Evolutionary conservation across 1,140 invertebrate species (phyloP), one percentile per base, ranked within the genome.

Genomic region (Hormaphis cornu): DNA sequence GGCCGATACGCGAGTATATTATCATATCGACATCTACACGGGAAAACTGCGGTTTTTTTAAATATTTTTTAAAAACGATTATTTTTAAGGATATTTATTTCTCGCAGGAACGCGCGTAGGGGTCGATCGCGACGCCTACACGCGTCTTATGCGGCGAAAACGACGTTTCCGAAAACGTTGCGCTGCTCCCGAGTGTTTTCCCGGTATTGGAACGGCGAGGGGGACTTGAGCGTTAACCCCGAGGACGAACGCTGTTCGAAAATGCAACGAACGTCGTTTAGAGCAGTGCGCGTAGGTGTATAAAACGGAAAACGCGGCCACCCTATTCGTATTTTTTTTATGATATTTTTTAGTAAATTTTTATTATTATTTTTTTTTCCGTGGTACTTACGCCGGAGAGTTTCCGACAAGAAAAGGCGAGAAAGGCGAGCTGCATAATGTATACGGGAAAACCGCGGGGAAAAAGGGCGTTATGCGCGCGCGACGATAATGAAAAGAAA

Each of bases 401-500:
- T 63, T 48, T 48, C 44, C n/a, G 3, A 56, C 1, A 6, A 28
- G 52, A 18, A 12, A 9, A 18, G 9, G 9, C 40, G 40, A 24
- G 42, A 26, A 9, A 18, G 3, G 9, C n/a, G 30, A 5, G 18
- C 9, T 54, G 44, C 9, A 10, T 26, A 18, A 33, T 20, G 10
- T 12, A 30, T 30, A 46, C 26, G 22, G 58, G 24, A 63, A 63
- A 63, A n/a, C 58, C 30, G n/a, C 40, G 7, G 58, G 56, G 42
- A 8, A 16, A 46, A 46, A 5, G 12, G 42, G n/a, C 42, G 5
- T n/a, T n/a, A n/a, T n/a, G n/a, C n/a, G 52, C 52, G 28, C 30
- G 40, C 28, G 44, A 63, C 59, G 59, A 61, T 63, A 63, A 63
- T 63, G 59, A 63, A 63, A 63, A 63, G 59, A 63, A 63, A 63